A percentile compares a stretch with the other conserved stretches of the same genome.
phyloP scores from a whole-genome alignment of 2,113 vertebrate genomes.

The Tympanuchus pallidicinctus region DNA sequence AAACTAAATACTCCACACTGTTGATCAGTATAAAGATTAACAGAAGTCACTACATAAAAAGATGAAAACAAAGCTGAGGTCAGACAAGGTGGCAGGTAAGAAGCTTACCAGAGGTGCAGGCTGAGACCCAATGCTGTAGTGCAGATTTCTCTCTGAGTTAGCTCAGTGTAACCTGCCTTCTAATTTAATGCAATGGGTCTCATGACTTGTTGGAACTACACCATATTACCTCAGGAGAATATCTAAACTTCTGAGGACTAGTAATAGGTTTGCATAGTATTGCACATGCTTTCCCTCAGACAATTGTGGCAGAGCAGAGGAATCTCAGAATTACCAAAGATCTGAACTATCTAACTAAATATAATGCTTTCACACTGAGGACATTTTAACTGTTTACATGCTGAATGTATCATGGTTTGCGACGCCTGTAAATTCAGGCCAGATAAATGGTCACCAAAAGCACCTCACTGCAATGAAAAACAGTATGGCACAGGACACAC shows the following conservation, averaged over 20 bases:
- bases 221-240: background rate
- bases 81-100: background rate
- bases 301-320: background rate
- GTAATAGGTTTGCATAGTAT: background rate
- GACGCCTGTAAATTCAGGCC: background rate
- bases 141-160: background rate
- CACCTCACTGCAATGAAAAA: background rate
- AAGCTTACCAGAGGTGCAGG: background rate
- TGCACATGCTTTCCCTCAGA: background rate
- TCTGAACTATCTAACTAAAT: background rate
- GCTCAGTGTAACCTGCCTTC: background rate
- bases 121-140: background rate
- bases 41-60: background rate
- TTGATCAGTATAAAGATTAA: background rate
- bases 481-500: background rate
- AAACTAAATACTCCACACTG: background rate
- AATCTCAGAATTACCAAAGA: background rate
- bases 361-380: background rate
- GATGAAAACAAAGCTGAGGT: background rate
- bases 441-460: background rate
- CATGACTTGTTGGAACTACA: background rate
- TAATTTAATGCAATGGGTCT: background rate
- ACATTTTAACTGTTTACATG: background rate
- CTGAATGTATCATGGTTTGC: background rate
- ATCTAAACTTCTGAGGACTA: slow-evolving; percentile 1